phyloP scores from a whole-genome alignment of 2,797 vertebrate genomes.

The Carcharodon carcharias region DNA sequence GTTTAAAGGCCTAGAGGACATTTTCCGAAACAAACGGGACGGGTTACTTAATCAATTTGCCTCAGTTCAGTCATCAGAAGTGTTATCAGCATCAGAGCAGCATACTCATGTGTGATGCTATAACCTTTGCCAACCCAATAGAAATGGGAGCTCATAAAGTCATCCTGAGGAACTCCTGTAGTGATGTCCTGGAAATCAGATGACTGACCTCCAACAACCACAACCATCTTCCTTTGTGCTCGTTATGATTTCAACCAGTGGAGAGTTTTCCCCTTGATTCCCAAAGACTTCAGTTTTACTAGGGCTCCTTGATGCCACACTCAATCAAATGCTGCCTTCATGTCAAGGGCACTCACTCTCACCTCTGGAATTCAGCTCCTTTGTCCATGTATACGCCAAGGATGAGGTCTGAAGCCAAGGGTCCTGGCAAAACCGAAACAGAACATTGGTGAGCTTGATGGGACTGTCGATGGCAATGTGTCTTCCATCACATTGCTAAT shows the following conservation, averaged over 20 bases:
- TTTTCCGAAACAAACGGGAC: not conserved
- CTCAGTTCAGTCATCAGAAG: not conserved
- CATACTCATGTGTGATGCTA: not conserved
- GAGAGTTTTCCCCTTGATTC: not conserved
- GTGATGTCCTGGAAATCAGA: not conserved
- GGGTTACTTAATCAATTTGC: not conserved
- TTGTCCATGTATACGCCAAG: not conserved
- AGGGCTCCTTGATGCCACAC: not conserved
- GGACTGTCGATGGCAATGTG: not conserved
- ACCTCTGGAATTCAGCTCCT: not conserved
- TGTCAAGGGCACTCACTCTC: not conserved
- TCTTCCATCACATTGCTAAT: not conserved
- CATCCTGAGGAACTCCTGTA: not conserved
- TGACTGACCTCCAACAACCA: not conserved
- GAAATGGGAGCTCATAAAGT: not conserved
- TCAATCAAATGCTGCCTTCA: not conserved
- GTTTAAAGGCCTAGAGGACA: no score
- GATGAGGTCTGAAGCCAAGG: not conserved
- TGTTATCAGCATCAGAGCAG: not conserved
- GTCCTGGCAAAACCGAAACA: not conserved
- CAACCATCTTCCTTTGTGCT: not conserved
- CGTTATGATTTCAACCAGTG: not conserved
- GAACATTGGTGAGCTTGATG: not conserved
- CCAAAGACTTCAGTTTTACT: not conserved
- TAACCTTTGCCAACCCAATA: not conserved